Conservation (phyloP, 2,113 vertebrate genomes). For the Passer montanus region DNA sequence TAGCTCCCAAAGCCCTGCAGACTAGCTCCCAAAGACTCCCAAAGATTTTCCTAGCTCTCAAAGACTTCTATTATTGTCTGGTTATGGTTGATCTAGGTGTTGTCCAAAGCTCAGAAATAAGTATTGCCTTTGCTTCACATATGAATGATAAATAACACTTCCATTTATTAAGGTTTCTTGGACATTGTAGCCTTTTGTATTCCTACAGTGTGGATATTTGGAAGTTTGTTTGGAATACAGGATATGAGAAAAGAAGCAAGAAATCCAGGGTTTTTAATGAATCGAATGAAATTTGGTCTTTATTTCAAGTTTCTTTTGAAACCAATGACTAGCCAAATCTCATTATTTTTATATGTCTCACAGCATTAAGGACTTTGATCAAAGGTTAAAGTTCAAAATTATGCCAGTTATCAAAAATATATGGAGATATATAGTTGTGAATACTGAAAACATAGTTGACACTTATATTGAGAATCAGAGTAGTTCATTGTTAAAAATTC, state of each 20-base stretch:
- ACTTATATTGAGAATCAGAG: neutral
- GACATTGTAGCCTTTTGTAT: neutral
- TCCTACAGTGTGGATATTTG: neutral
- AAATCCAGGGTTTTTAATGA: neutral
- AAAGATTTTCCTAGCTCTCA: too few species aligned
- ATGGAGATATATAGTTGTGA: accelerated
- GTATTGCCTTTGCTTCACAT: neutral
- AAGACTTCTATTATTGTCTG: neutral
- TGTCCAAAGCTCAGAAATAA: neutral
- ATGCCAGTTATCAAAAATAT: neutral
- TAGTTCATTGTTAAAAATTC: neutral
- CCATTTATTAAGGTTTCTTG: neutral
- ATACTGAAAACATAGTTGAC: neutral
- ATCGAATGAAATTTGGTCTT: neutral
- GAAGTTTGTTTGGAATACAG: neutral
- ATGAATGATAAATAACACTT: neutral
- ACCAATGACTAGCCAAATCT: neutral
- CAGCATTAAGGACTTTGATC: neutral
- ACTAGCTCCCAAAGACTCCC: too few species aligned
- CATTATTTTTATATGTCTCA: neutral
- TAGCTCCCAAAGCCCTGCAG: neutral
- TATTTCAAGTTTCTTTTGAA: neutral
- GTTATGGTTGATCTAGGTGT: neutral
- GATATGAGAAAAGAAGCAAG: neutral
- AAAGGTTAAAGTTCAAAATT: neutral